A percentile compares a stretch with the other conserved stretches of the same genome.
Evolutionary conservation across 2,113 vertebrate species (phyloP).

Genomic region (Percina caprodes): DNA sequence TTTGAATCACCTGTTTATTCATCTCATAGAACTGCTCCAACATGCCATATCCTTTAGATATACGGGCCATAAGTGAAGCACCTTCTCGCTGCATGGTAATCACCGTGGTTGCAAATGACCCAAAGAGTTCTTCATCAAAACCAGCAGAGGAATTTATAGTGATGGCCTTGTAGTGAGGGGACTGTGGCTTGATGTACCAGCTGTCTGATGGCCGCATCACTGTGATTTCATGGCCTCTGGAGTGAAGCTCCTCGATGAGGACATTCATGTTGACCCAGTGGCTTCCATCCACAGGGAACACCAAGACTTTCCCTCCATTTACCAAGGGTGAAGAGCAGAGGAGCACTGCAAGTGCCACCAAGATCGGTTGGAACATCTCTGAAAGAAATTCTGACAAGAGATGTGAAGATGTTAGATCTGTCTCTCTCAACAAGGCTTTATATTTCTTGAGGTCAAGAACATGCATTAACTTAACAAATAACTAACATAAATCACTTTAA

Average conservation of each 20-base stretch:
- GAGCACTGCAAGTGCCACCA: constrained; percentile 34
- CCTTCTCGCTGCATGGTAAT: constrained; percentile 15
- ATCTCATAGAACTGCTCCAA: background rate
- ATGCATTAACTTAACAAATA: background rate
- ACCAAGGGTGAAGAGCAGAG: constrained; percentile 28
- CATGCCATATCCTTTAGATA: too few relatives aligned
- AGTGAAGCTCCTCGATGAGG: constrained; percentile 67
- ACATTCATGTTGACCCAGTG: constrained; percentile 79
- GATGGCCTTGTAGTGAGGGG: constrained; percentile 62
- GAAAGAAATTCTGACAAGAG: constrained; percentile 48
- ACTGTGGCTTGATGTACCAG: constrained; percentile 72
- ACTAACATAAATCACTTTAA: background rate
- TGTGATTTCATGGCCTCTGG: constrained; percentile 71
- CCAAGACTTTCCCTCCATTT: constrained; percentile 66
- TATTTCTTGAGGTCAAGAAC: background rate
- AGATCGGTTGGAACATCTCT: constrained; percentile 44
- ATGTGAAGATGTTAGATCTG: constrained; percentile 6
- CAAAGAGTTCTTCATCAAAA: constrained; percentile 34
- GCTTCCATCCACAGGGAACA: constrained; percentile 69
- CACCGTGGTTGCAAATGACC: background rate
- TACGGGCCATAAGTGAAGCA: background rate
- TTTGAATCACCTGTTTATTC: background rate
- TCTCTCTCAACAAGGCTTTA: background rate
- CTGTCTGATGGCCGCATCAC: constrained; percentile 42
- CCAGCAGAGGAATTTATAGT: background rate